phyloP scores from a whole-genome alignment of 64 coral and sea anemone genomes.

The Acropora yongei region DNA sequence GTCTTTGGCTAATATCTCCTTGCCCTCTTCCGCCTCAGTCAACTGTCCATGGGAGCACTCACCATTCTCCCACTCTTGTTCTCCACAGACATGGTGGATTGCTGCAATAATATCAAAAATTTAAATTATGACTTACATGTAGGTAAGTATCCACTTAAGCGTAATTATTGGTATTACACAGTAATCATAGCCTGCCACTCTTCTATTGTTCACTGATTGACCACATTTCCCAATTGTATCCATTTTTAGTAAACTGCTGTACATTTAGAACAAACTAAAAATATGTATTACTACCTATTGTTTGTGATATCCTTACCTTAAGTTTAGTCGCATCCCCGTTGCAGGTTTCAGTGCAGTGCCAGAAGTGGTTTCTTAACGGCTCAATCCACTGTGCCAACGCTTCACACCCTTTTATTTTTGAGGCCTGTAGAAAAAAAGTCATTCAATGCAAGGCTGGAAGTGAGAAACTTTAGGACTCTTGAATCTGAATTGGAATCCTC shows the following conservation, averaged over 20 bases:
- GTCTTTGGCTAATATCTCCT: conserved; percentile 17
- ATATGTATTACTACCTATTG: not conserved
- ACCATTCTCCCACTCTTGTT: conserved; percentile 54
- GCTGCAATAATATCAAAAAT: not conserved
- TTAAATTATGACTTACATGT: not conserved
- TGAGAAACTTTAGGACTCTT: not conserved
- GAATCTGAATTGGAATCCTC: not conserved
- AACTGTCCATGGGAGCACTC: conserved; percentile 51
- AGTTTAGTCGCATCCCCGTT: conserved; percentile 8
- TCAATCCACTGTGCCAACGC: conserved; percentile 38
- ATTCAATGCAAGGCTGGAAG: not conserved
- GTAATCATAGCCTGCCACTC: not conserved
- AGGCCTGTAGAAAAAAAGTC: conserved; percentile 23
- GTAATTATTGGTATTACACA: not conserved
- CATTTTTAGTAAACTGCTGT: not conserved
- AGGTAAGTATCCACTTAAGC: not conserved
- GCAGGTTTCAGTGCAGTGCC: conserved; percentile 7
- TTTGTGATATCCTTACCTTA: conserved; percentile 35
- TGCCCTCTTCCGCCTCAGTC: conserved; percentile 23
- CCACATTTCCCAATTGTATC: not conserved
- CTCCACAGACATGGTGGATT: conserved; percentile 51
- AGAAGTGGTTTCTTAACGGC: conserved; percentile 68
- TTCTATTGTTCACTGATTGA: not conserved
- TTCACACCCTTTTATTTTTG: conserved; percentile 51
- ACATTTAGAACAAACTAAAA: not conserved